Evolutionary conservation across 2,113 vertebrate species (phyloP).

Genomic region (Bos taurus): DNA sequence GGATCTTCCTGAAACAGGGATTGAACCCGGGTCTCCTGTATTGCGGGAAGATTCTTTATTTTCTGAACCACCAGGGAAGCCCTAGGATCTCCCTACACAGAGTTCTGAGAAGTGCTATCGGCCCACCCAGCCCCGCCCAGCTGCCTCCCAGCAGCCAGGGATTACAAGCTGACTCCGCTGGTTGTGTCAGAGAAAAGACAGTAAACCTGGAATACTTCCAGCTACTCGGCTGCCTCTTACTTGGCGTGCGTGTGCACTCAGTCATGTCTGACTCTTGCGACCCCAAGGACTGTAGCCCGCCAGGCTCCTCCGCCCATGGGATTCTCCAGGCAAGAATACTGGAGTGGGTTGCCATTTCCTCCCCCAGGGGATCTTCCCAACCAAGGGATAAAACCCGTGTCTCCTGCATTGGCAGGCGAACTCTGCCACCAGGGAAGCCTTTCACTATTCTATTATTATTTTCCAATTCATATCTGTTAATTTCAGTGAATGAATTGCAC

Average conservation of each 20-base stretch:
- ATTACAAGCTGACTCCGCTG: accelerated
- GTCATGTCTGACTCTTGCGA: background rate
- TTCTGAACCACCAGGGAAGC: background rate
- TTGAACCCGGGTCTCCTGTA: background rate
- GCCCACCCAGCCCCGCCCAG: background rate
- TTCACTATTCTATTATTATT: background rate
- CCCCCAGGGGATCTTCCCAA: background rate
- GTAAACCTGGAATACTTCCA: no score
- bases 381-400: background rate
- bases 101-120: accelerated
- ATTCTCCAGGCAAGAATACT: background rate
- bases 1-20: background rate
- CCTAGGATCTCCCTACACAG: background rate
- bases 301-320: background rate
- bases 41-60: background rate
- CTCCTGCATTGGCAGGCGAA: background rate
- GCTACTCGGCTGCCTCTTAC: background rate
- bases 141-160: accelerated
- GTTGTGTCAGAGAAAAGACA: background rate
- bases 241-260: background rate
- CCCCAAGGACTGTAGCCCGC: background rate
- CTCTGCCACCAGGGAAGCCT: background rate
- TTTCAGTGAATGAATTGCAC: background rate
- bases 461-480: background rate
- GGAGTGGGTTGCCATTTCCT: background rate